These are phyloP conservation scores for Percina caprodes DNA, from an alignment of 2,113 vertebrate species.

Conservation along the genomic window DNA sequence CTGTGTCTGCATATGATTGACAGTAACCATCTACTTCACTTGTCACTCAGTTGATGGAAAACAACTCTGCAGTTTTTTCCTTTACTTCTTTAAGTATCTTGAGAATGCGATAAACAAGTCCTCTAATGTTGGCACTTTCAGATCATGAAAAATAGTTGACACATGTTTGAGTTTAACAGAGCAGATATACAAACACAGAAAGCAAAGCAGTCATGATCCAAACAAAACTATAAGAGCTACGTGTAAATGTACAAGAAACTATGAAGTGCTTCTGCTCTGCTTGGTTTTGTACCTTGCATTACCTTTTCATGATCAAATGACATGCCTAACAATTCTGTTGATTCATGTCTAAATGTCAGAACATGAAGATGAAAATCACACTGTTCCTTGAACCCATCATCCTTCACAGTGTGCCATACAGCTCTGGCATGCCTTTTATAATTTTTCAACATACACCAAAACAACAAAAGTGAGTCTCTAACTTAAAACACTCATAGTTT, in stretches of 20 bases:
- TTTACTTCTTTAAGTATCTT: background rate
- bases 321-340: background rate
- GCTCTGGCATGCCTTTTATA: conserved; percentile 50
- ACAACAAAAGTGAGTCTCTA: conserved; percentile 40
- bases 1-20: conserved; percentile 3
- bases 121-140: conserved; percentile 33
- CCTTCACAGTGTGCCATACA: conserved; percentile 8
- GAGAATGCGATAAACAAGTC: background rate
- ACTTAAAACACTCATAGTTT: conserved; percentile 35
- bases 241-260: conserved; percentile 18
- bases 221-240: conserved; percentile 32
- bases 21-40: conserved; percentile 12
- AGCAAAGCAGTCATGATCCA: conserved; percentile 8
- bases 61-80: conserved; percentile 1
- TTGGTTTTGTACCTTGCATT: background rate
- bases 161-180: conserved; percentile 11
- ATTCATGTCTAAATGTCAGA: conserved; percentile 19
- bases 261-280: conserved; percentile 3
- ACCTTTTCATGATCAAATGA: conserved; percentile 23
- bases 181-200: conserved; percentile 28
- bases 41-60: background rate
- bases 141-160: conserved; percentile 9
- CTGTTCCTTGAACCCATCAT: conserved; percentile 9
- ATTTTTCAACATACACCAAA: conserved; percentile 41
- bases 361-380: conserved; percentile 43